Conservation (phyloP, 2,113 vertebrate genomes). For the Alosa alosa region DNA sequence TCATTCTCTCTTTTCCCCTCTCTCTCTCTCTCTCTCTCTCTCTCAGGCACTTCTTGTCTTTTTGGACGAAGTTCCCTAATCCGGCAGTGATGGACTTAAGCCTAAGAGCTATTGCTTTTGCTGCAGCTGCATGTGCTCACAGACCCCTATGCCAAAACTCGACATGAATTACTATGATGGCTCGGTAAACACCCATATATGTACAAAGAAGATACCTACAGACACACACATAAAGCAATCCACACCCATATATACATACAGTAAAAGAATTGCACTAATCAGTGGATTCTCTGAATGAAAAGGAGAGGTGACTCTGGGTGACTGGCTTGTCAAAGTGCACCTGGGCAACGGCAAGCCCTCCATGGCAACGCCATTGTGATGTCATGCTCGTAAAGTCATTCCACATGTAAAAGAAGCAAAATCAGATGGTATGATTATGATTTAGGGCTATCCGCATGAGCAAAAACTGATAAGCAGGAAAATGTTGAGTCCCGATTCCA, state of each 20-base stretch:
- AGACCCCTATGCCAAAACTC: background rate
- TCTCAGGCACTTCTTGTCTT: background rate
- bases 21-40: background rate
- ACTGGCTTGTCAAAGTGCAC: constrained; percentile 1
- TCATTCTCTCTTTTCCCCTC: background rate
- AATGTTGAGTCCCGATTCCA: background rate
- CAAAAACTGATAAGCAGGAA: background rate
- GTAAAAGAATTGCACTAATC: background rate
- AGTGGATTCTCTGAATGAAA: background rate
- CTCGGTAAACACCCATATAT: background rate
- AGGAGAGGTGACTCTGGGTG: background rate
- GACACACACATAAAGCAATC: background rate
- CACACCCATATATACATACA: background rate
- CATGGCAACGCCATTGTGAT: background rate
- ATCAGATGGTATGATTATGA: background rate
- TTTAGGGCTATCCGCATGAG: background rate
- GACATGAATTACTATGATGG: background rate
- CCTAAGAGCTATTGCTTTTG: constrained; percentile 34
- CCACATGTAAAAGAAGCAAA: background rate
- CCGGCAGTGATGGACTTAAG: constrained; percentile 8
- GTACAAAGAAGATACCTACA: background rate
- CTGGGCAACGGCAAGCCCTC: background rate
- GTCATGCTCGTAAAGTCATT: background rate
- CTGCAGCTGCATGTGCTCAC: constrained; percentile 46
- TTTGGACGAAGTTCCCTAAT: constrained; percentile 7